These are phyloP conservation scores for Teleogryllus occipitalis DNA, from an alignment of 1,140 invertebrate species.

Conservation along the genomic window DNA sequence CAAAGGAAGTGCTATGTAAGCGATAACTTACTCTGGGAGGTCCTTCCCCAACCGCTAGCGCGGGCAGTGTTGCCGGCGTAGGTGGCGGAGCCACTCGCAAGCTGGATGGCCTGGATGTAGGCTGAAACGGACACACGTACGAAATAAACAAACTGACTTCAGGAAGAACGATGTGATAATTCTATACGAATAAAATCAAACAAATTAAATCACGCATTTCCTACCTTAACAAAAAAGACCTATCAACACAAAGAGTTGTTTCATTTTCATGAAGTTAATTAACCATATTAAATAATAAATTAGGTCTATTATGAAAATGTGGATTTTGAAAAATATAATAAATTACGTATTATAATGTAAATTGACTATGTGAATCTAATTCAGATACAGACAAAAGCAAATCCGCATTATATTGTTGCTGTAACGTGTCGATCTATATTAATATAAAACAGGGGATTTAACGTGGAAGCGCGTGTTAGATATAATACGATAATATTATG, in stretches of 20 bases:
- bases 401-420: too few relatives aligned
- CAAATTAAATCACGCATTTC: too few relatives aligned
- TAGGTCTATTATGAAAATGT: not conserved
- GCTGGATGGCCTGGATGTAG: not conserved
- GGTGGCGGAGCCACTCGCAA: not conserved
- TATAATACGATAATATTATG: not conserved
- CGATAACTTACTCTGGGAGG: not conserved
- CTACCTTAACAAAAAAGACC: too few relatives aligned
- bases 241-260: too few relatives aligned
- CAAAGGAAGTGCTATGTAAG: not conserved
- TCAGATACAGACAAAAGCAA: too few relatives aligned
- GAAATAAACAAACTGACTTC: too few relatives aligned
- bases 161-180: too few relatives aligned
- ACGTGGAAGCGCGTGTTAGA: not conserved
- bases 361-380: too few relatives aligned
- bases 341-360: not conserved
- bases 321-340: slow-evolving; percentile 8
- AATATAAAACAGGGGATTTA: not conserved
- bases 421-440: too few relatives aligned
- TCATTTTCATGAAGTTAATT: not conserved
- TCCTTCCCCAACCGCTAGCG: not conserved
- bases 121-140: not conserved
- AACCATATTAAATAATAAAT: not conserved
- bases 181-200: too few relatives aligned
- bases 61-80: not conserved